Evolutionary conservation across 1,140 invertebrate genomes (phyloP), one percentile per base, ranked within the genome.

Genomic region (Himalopsyche phryganea): DNA sequence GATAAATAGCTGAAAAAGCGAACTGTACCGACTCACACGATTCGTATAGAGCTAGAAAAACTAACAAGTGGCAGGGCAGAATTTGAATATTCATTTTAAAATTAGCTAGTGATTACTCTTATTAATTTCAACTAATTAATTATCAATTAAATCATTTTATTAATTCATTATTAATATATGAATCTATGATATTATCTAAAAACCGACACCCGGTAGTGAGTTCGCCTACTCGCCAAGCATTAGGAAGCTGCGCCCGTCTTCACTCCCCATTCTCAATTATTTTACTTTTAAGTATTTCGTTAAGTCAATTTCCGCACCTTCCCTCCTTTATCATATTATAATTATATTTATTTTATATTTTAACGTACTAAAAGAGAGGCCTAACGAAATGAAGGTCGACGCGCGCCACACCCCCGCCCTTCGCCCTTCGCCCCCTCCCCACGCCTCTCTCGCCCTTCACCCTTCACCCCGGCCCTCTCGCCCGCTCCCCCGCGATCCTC

Each of bases 61-160:
- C 62, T 64, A 64, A 64, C 62, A 58, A 60, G 54, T 64, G 58
- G 62, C 62, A 63, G 62, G 62, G 62, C 62, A 64, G 62, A 64
- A 57, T 53, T 58, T 60, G 51, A 63, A 59, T 58, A 61, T 53
- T 58, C 49, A 51, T 58, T 58, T 58, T 64, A 53, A 64, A 60
- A 57, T 64, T 60, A 63, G 62, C 62, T 64, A 64, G 62, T 64
- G 62, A 64, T 64, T 64, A 64, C 62, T 64, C 62, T 64, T 64
- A 64, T 58, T 58, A 64, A 64, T 56, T 50, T 58, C 62, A 64
- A 64, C 62, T 64, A 64, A 64, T 60, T 64, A 64, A 51, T 61
- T 57, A 62, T 62, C 50, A 62, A 62, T 62, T 56, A 62, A 62
- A 58, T 62, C 54, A 62, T 58, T 57, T 58, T 62, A 56, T 53